Evolutionary conservation across 2,113 vertebrate genomes (phyloP), one percentile per base, ranked within the genome.

Genomic region (Balaenoptera acutorostrata): DNA sequence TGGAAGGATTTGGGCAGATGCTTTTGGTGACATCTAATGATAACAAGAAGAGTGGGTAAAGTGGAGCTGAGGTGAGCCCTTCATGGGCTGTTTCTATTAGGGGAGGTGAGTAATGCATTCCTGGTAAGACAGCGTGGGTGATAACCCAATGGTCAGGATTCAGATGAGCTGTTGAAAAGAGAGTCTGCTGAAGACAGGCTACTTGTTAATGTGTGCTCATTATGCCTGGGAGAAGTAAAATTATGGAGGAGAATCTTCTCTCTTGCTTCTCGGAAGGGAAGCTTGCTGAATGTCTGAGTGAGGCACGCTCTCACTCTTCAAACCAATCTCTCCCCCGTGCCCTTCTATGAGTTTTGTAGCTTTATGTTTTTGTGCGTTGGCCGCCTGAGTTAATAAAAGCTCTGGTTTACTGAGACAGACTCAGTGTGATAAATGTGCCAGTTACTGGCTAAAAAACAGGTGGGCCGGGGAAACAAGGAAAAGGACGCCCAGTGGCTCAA

Each of bases 321-420:
- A 57, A n/a, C 36, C 25, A 74, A 11, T 39, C 33, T 89, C 55
- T 82, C 59, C 87, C 27, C 2, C 21, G 3, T 39, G 52, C 27
- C 33, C 14, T 77, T 81, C 18, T 31, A 85, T 71, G 80, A 41
- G 12, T 85, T 97, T 69, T 85, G 33, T 39, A 80, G 69, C 63
- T 68, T 52, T 88, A 49, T 85, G 29, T 31, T 80, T 96, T 33
- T 90, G 44, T n/a, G 36, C n/a, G 52, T 90, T 88, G 71, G 77
- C 52, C 93, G 77, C 31, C 81, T 80, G 29, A 71, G 29, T 95
- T 77, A 91, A 94, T 72, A 90, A 94, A 93, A 57, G 29, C 63
- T 81, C 39, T 55, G 29, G 84, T 81, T 96, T 86, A 57, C 9
- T 57, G 39, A 86, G 87, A 71, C 66, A 82, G 86, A 84, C 12